These are phyloP conservation scores for Chloromyia formosa DNA, from an alignment of 2,888 invertebrate species.

Conservation along the genomic window DNA sequence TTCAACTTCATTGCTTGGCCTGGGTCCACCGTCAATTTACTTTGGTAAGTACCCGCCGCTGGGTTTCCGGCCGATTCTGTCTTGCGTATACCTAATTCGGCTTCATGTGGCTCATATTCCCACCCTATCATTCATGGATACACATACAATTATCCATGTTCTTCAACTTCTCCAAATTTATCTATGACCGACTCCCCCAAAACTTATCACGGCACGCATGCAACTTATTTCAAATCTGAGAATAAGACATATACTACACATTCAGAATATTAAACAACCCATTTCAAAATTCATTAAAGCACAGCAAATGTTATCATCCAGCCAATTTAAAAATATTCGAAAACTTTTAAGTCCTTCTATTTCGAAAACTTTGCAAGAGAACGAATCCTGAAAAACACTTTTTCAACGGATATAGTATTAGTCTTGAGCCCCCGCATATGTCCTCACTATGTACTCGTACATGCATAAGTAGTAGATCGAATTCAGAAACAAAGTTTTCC, in stretches of 20 bases:
- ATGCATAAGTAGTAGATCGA: slow-evolving; percentile 1
- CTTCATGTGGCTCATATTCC: too few species aligned
- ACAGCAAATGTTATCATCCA: slow-evolving; percentile 34
- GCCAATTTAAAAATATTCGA: slow-evolving; percentile 41
- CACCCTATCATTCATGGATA: too few species aligned
- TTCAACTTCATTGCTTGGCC: too few species aligned
- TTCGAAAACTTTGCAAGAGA: slow-evolving; percentile 26
- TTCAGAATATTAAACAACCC: slow-evolving; percentile 23
- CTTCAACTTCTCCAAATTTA: too few species aligned
- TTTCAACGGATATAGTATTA: background rate
- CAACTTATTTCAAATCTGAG: background rate
- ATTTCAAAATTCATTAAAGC: slow-evolving; percentile 35
- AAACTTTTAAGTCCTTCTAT: slow-evolving; percentile 33
- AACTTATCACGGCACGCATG: background rate
- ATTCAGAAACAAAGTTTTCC: slow-evolving; percentile 19
- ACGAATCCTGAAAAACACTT: background rate
- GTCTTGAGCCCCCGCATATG: too few species aligned
- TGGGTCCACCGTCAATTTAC: too few species aligned
- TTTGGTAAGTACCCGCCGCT: too few species aligned
- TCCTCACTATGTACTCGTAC: background rate
- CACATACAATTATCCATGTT: too few species aligned
- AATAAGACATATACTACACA: slow-evolving; percentile 11
- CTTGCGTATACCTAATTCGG: too few species aligned
- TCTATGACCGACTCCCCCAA: background rate
- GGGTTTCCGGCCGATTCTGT: too few species aligned